Evolutionary conservation across 1,140 invertebrate genomes (phyloP).

Genomic region (Conus ventricosus): DNA sequence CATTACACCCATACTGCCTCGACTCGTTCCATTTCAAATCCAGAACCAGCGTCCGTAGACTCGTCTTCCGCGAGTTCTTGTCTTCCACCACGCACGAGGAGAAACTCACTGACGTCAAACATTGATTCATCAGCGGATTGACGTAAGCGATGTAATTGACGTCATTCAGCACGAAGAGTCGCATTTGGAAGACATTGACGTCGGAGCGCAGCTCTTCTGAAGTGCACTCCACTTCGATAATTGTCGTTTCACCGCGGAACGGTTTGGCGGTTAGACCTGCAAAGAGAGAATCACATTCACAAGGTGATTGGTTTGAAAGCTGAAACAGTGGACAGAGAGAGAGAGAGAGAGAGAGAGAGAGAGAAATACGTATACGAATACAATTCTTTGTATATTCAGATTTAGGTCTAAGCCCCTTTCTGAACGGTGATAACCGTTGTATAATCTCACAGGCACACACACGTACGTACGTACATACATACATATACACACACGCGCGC

Average conservation of each 20-base stretch:
- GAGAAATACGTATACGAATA: not conserved
- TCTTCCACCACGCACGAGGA: conserved; percentile 26
- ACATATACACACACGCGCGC: not conserved
- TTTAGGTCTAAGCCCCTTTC: not conserved
- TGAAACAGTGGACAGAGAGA: not conserved
- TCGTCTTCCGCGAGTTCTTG: conserved; percentile 4
- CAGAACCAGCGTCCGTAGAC: conserved; percentile 15
- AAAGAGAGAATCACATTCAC: not conserved
- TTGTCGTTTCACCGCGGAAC: not conserved
- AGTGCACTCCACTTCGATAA: conserved; percentile 28
- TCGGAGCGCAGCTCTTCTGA: not conserved
- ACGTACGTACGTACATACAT: not conserved
- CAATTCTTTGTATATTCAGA: not conserved
- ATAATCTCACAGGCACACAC: not conserved
- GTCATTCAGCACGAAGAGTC: not conserved
- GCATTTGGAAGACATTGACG: conserved; percentile 25
- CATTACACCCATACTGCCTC: conserved; percentile 25
- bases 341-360: not conserved
- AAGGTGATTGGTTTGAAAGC: not conserved
- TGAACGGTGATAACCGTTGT: not conserved
- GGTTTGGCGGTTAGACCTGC: conserved; percentile 7
- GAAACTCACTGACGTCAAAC: conserved; percentile 29
- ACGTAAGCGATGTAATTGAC: conserved; percentile 1
- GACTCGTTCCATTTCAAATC: conserved; percentile 1
- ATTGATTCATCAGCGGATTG: conserved; percentile 21